Evolutionary conservation across 2,888 invertebrate species (phyloP), one percentile per base, ranked within the genome.

Genomic region (Hirtodrosophila histrioides): DNA sequence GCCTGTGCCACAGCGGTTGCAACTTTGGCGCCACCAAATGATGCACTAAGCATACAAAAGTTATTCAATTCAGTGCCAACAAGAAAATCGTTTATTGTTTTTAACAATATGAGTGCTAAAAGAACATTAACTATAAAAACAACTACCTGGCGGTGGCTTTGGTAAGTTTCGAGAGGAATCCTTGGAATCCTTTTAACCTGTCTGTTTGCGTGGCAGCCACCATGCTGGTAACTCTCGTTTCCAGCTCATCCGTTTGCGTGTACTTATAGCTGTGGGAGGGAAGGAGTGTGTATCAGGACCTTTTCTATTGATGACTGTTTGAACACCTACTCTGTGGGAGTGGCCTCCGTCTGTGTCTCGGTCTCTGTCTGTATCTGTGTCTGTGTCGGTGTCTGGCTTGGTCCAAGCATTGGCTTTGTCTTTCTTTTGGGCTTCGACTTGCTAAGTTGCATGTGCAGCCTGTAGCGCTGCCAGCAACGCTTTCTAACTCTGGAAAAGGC

Each of bases 1-100:
- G 67, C 29, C 24, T 31, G 9, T 31, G 31, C 31, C 12, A 41
- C 7, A 17, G 44, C 4, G 36, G 2, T 2, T 36, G 48, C 43
- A 58, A 51, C 53, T 51, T 61, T 75, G 74, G 74, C 74, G 74
- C 74, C 74, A 70, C 48, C 45, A 58, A 62, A 45, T 43, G 58
- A 61, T 74, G 73, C 75, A 53, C 41, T 51, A 49, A 55, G 55
- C 57, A 48, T 45, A 66, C 11, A 49, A 10, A 40, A 55, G 44
- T 29, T 23, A 48, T 17, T 27, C 11, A 44, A 50, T 44, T 33
- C 37, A 56, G 69, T 68, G 63, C 57, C 58, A 64, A 69, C n/a
- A 53, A 49, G 24, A 44, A 11, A 39, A 54, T 17, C 58, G 29
- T 61, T 65, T 27, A 65, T 60, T 48, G 27, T 27, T 40, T 40